Evolutionary conservation across 2,888 invertebrate species (phyloP).

Genomic region (Troides aeacus): DNA sequence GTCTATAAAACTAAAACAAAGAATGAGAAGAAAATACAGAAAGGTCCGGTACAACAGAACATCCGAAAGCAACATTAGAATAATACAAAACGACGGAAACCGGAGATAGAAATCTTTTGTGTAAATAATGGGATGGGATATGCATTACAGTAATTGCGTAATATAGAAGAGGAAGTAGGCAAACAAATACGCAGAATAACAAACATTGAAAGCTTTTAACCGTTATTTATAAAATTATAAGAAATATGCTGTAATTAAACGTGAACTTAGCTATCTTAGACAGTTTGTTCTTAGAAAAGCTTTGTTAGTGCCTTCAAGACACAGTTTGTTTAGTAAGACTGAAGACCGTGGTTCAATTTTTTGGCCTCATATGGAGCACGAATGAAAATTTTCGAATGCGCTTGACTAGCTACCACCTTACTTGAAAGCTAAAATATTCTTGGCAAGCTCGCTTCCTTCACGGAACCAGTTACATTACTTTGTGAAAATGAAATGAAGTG

Average conservation of each 20-base stretch:
- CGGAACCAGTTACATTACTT: too few species aligned
- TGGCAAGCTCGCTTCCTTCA: too few species aligned
- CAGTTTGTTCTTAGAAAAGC: not conserved
- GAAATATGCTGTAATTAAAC: not conserved
- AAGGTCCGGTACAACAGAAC: slow-evolving; percentile 7
- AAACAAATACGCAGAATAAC: not conserved
- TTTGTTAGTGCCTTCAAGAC: too few species aligned
- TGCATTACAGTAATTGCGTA: slow-evolving; percentile 13
- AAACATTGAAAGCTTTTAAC: not conserved
- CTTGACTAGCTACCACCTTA: too few species aligned
- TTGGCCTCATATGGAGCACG: too few species aligned
- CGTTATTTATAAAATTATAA: not conserved
- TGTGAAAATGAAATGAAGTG: too few species aligned
- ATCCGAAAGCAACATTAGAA: slow-evolving; percentile 20
- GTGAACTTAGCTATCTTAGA: not conserved
- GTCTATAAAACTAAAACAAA: slow-evolving; percentile 4
- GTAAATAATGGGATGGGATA: slow-evolving; percentile 6
- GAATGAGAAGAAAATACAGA: slow-evolving; percentile 13
- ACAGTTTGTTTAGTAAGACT: too few species aligned
- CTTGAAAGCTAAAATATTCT: too few species aligned
- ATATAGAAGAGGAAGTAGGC: not conserved
- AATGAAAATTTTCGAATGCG: too few species aligned
- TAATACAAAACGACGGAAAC: slow-evolving; percentile 14
- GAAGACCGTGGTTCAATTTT: too few species aligned
- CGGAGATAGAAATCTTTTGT: slow-evolving; percentile 10